A percentile compares a stretch with the other conserved stretches of the same genome.
phyloP scores from a whole-genome alignment of 2,797 vertebrate species.

The Falco rusticolus region DNA sequence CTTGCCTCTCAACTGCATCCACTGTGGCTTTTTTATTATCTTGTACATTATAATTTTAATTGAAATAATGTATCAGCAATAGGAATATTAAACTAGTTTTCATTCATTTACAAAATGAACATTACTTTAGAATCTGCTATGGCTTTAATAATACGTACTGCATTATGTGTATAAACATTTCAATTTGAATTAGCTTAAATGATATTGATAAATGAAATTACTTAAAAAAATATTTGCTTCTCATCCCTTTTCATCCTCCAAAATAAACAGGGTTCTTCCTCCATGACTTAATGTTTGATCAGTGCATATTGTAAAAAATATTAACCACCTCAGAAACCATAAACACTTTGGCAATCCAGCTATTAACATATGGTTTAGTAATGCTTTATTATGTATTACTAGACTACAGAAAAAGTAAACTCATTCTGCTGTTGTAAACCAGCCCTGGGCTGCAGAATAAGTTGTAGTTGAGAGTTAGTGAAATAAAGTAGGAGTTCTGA shows the following conservation, averaged over 20 bases:
- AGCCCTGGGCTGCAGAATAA: neutral
- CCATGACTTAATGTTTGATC: conserved; percentile 8
- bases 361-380: neutral
- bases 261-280: neutral
- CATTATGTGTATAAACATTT: neutral
- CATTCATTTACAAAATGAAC: conserved; percentile 39
- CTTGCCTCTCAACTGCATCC: neutral
- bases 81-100: neutral
- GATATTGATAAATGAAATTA: conserved; percentile 21
- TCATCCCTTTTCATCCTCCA: neutral
- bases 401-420: neutral
- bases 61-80: neutral
- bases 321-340: neutral
- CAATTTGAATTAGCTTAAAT: conserved; percentile 35
- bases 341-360: neutral
- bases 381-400: conserved; percentile 22
- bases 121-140: conserved; percentile 26
- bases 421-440: neutral
- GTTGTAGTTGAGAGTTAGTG: neutral
- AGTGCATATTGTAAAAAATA: conserved; percentile 14
- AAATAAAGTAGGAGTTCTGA: neutral
- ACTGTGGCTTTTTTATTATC: neutral
- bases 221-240: conserved; percentile 54
- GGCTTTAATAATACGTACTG: conserved; percentile 2
- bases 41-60: neutral